phyloP scores from a whole-genome alignment of 1,140 invertebrate genomes.

The Lepidurus packardi region DNA sequence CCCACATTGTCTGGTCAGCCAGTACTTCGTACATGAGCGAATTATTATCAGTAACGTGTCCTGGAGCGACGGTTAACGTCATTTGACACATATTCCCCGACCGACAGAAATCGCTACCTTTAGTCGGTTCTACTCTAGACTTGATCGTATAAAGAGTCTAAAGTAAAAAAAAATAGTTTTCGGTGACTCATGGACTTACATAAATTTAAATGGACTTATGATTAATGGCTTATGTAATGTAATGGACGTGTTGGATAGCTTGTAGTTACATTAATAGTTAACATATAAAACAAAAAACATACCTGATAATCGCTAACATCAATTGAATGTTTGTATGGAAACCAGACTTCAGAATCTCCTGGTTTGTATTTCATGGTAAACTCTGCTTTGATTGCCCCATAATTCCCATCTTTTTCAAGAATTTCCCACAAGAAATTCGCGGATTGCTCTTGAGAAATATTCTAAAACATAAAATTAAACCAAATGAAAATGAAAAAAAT shows the following conservation, averaged over 20 bases:
- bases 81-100: slow-evolving; percentile 81
- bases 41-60: slow-evolving; percentile 39
- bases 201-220: too few relatives aligned
- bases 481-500: neutral
- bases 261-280: slow-evolving; percentile 6
- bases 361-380: slow-evolving; percentile 61
- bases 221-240: too few relatives aligned
- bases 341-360: slow-evolving; percentile 47
- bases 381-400: slow-evolving; percentile 51
- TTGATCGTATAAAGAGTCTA: slow-evolving; percentile 76
- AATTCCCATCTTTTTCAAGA: slow-evolving; percentile 37
- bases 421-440: slow-evolving; percentile 75
- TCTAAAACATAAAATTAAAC: slow-evolving; percentile 40
- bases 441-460: slow-evolving; percentile 59
- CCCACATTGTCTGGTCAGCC: slow-evolving; percentile 86
- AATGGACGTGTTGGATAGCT: neutral
- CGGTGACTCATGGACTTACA: neutral
- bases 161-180: slow-evolving; percentile 40
- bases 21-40: slow-evolving; percentile 89
- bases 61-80: slow-evolving; percentile 62
- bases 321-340: slow-evolving; percentile 51
- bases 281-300: slow-evolving; percentile 37
- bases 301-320: slow-evolving; percentile 60
- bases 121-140: slow-evolving; percentile 70
- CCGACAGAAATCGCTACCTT: slow-evolving; percentile 78